Conservation (phyloP, 2,888 invertebrate genomes). For the Miltochrista miniata region DNA sequence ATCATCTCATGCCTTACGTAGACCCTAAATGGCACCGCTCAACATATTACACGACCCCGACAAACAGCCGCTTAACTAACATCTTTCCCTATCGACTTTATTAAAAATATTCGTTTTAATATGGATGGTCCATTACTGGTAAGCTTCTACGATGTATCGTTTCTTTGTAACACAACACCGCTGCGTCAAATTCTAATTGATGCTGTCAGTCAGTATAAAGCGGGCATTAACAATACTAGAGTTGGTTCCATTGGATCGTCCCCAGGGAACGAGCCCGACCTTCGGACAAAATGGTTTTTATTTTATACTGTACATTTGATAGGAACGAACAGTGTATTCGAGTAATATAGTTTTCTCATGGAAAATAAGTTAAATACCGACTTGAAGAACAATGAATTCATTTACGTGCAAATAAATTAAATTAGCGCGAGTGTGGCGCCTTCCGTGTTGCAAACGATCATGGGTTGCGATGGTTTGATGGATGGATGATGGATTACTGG, state of each 20-base stretch:
- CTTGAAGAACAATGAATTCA: not conserved
- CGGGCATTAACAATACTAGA: conserved; percentile 52
- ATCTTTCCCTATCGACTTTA: conserved; percentile 34
- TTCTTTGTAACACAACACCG: conserved; percentile 78
- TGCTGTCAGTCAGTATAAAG: conserved; percentile 79
- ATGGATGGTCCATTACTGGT: conserved; percentile 74
- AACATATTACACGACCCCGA: conserved; percentile 21
- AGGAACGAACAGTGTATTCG: conserved; percentile 20
- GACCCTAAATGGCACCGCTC: conserved; percentile 18
- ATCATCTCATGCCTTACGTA: conserved; percentile 13
- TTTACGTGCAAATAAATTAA: too few species aligned
- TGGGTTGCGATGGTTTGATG: too few species aligned
- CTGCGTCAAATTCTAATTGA: conserved; percentile 78
- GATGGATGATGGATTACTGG: too few species aligned
- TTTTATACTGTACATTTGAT: conserved; percentile 27
- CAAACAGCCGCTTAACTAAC: conserved; percentile 30
- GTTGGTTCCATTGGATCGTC: conserved; percentile 58
- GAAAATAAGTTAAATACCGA: too few species aligned
- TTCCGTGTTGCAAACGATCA: too few species aligned
- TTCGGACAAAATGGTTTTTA: conserved; percentile 52
- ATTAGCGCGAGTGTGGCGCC: too few species aligned
- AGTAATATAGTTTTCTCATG: too few species aligned
- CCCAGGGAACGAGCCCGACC: conserved; percentile 50
- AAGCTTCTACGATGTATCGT: conserved; percentile 61
- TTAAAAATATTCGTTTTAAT: conserved; percentile 63